A percentile compares a stretch with the other conserved stretches of the same genome.
Conservation (phyloP, 2,888 invertebrate genomes). For the Patella ulyssiponensis region DNA sequence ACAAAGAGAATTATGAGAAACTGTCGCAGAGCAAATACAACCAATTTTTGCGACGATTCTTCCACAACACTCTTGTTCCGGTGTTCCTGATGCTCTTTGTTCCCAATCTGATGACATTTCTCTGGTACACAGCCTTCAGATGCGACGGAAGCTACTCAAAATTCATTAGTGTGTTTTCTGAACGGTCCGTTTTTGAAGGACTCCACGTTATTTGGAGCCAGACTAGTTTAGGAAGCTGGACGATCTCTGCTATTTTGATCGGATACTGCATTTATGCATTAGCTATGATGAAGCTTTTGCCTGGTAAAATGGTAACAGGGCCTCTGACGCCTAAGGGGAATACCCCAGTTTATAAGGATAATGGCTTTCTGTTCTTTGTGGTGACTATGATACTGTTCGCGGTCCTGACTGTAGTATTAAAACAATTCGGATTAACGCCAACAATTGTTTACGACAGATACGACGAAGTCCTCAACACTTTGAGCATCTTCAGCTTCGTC, state of each 20-base stretch:
- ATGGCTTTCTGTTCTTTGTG: constrained; percentile 75
- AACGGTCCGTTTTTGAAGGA: constrained; percentile 45
- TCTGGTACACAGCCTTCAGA: constrained; percentile 58
- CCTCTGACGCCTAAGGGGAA: constrained; percentile 74
- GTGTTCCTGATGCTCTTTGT: constrained; percentile 54
- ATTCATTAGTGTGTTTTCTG: constrained; percentile 31
- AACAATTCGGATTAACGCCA: constrained; percentile 64
- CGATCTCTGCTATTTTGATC: constrained; percentile 55
- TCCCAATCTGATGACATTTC: constrained; percentile 61
- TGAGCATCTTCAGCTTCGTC: constrained; percentile 72
- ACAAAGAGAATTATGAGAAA: constrained; percentile 42
- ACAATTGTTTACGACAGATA: constrained; percentile 73
- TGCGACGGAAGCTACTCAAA: constrained; percentile 59
- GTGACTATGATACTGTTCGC: constrained; percentile 70
- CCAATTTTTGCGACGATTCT: constrained; percentile 37
- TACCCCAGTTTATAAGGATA: constrained; percentile 73
- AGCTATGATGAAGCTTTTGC: constrained; percentile 72
- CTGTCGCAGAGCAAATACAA: constrained; percentile 44
- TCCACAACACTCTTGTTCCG: constrained; percentile 57
- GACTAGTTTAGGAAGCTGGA: constrained; percentile 51
- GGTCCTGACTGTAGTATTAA: constrained; percentile 62
- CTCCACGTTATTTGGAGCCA: constrained; percentile 61
- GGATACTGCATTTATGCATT: constrained; percentile 71
- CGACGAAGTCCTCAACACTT: constrained; percentile 73
- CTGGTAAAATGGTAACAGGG: constrained; percentile 72